Evolutionary conservation across 2,797 vertebrate species (phyloP).

Genomic region (Neosalanx taihuensis): DNA sequence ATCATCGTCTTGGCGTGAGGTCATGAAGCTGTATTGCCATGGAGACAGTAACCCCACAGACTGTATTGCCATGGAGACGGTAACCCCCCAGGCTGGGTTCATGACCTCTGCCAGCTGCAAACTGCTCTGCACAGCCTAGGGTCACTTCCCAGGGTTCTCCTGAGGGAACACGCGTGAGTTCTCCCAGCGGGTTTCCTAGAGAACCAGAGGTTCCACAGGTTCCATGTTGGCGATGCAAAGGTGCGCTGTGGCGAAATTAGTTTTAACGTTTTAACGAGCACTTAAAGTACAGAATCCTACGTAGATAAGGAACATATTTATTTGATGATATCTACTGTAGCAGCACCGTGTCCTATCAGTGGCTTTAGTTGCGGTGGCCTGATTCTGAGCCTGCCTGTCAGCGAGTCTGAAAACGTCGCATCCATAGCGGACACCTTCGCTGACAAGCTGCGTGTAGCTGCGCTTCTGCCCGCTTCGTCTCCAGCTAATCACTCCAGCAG

Average conservation of each 20-base stretch:
- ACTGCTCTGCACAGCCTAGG: constrained; percentile 72
- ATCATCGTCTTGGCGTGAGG: constrained; percentile 55
- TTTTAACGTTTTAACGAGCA: constrained; percentile 2
- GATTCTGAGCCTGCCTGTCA: constrained; percentile 24
- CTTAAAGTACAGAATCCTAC: constrained; percentile 24
- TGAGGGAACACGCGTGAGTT: constrained; percentile 13
- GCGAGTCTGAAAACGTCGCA: too few relatives aligned
- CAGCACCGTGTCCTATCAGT: too few relatives aligned
- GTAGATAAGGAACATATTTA: too few relatives aligned
- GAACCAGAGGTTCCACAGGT: constrained; percentile 71
- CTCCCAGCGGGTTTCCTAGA: constrained; percentile 72
- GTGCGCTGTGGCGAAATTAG: constrained; percentile 45
- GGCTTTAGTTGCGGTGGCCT: background rate
- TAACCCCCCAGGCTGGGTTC: constrained; percentile 59
- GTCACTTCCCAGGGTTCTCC: constrained; percentile 44
- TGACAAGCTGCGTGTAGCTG: constrained; percentile 63
- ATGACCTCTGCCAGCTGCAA: constrained; percentile 65
- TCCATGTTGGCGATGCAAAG: constrained; percentile 61
- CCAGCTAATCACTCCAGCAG: constrained; percentile 47
- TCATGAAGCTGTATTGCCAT: constrained; percentile 63
- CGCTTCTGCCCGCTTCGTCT: constrained; percentile 33
- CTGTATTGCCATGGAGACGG: constrained; percentile 72
- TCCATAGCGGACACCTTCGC: constrained; percentile 33
- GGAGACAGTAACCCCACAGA: constrained; percentile 74
- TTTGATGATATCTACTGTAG: too few relatives aligned